Percentiles rank a stretch among this genome's conserved stretches.
These are phyloP conservation scores for Oxyruncus cristatus DNA, from an alignment of 2,113 vertebrate genomes.

Conservation along the genomic window DNA sequence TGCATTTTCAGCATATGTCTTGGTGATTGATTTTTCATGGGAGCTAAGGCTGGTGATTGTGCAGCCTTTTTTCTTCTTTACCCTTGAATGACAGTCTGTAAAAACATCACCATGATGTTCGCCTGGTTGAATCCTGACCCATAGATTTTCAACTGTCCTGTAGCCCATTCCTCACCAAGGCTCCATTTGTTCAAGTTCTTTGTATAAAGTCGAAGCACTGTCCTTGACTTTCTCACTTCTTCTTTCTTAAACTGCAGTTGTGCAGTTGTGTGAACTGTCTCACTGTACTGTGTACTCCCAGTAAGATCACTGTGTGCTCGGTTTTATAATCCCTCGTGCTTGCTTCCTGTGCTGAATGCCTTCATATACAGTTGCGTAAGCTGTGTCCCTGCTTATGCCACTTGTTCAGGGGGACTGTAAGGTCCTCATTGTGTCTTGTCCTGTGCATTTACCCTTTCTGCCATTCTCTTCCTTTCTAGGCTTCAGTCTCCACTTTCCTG, in stretches of 20 bases:
- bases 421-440: not conserved
- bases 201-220: not conserved
- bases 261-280: not conserved
- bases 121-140: not conserved
- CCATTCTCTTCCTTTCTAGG: not conserved
- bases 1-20: not conserved
- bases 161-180: not conserved
- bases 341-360: not conserved
- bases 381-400: not conserved
- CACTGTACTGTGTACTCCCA: accelerated
- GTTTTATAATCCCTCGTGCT: not conserved
- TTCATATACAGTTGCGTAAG: not conserved
- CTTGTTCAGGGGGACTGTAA: not conserved
- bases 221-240: not conserved
- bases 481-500: not conserved
- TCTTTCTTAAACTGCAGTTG: not conserved
- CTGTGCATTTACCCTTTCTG: not conserved
- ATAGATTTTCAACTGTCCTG: not conserved
- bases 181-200: not conserved
- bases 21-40: not conserved
- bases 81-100: not conserved
- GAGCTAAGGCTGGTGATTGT: not conserved
- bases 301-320: accelerated
- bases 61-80: not conserved
- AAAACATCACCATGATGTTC: not conserved